These are phyloP conservation scores for Tetramorium parvispinum DNA, from an alignment of 1,140 invertebrate genomes.

Conservation along the genomic window DNA sequence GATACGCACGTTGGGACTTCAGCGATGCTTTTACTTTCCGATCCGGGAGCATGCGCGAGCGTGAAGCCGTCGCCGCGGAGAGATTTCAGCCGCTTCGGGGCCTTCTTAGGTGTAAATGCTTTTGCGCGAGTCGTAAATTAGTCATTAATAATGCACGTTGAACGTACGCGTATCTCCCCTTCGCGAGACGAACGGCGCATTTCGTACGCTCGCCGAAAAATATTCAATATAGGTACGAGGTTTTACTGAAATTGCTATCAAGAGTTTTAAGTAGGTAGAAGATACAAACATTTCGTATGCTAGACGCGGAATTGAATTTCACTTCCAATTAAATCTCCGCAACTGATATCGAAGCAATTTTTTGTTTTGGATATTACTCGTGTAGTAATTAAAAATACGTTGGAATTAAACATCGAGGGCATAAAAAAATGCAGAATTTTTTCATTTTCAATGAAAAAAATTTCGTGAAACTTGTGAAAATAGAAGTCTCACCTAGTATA, in stretches of 20 bases:
- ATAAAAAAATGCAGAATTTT: background rate
- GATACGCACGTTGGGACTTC: background rate
- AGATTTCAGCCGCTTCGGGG: background rate
- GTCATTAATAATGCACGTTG: background rate
- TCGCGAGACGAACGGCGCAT: background rate
- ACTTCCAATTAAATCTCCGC: slow-evolving; percentile 14
- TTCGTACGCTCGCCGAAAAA: background rate
- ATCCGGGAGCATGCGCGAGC: background rate
- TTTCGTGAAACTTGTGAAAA: background rate
- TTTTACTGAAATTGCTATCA: background rate
- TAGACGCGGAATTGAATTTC: slow-evolving; percentile 13
- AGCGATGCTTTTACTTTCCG: slow-evolving; percentile 48
- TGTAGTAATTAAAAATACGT: slow-evolving; percentile 22
- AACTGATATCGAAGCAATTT: background rate
- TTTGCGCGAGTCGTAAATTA: slow-evolving; percentile 14
- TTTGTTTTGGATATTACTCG: background rate
- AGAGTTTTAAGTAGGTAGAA: background rate
- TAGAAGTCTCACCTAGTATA: background rate
- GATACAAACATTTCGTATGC: background rate
- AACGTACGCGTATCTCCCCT: background rate
- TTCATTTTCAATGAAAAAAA: slow-evolving; percentile 23
- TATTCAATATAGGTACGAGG: too few species aligned
- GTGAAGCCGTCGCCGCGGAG: background rate
- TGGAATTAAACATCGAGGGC: background rate
- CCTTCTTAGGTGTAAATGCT: background rate